Base-by-base conservation (phyloP, 2,113 vertebrate genomes). In the Anolis carolinensis region DNA sequence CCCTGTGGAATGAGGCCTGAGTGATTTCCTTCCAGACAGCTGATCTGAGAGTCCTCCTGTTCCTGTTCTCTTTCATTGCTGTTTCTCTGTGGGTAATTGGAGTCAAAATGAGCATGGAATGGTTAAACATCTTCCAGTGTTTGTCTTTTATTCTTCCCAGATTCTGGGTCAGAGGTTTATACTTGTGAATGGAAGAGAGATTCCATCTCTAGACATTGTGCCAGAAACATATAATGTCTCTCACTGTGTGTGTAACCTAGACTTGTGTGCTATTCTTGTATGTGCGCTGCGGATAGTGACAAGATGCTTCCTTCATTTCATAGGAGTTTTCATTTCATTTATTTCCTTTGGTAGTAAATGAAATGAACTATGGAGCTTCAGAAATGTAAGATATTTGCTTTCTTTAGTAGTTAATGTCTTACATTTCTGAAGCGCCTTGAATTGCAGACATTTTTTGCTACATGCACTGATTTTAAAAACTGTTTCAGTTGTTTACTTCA, bases 1-100 rank as follows among this genome's bases (percentile, higher is more conserved):
- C 79, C 79, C 78, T 81, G 85, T 86, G 75, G 79, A 81, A 67
- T 65, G 79, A 81, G 85, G 85, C 85, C 85, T 81, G 72, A 81
- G 71, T 74, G 59, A 86, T 75, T 91, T 55, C 59, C 72, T 0
- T 5, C 0, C 0, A 39, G 65, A 87, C 70, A 86, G 79, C 79
- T 75, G 85, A 81, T 81, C 71, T 74, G 85, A 86, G 68, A 86
- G 70, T 65, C 68, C 55, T 86, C 78, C 52, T 34, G 39, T 75
- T 81, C 70, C 84, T 81, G 78, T 74, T 86, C 68, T 76, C 65
- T 84, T 77, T 84, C 62, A 85, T 44, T 79, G 76, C 76, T 75
- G 23, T 81, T 81, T 74, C 79, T 86, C 59, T 73, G 78, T 86
- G 62, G 72, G 72, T 81, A 86, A 86, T 86, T 81, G 85, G 79